phyloP scores from a whole-genome alignment of 2,888 invertebrate genomes.

The Stenoptilia bipunctidactyla region DNA sequence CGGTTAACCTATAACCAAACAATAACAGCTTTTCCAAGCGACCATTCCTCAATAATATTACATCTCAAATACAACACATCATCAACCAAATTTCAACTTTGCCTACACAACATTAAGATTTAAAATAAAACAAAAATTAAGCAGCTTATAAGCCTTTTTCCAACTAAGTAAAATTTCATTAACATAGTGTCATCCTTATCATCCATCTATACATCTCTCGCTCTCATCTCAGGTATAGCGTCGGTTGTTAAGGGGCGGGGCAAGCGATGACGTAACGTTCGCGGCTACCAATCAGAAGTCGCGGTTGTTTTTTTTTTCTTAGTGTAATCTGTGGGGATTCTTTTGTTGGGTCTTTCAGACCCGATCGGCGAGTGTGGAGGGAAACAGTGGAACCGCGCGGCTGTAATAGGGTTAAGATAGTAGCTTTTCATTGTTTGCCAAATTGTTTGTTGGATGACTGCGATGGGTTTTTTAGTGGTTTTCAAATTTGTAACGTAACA shows the following conservation, averaged over 20 bases:
- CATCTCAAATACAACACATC: constrained; percentile 18
- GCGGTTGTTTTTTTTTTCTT: constrained; percentile 43
- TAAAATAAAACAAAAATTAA: constrained; percentile 11
- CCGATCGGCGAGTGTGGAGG: not conserved
- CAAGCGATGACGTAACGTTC: constrained; percentile 49
- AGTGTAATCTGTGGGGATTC: constrained; percentile 42
- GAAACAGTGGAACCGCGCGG: not conserved
- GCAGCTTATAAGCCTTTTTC: constrained; percentile 18
- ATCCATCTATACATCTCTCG: constrained; percentile 34
- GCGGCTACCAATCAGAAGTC: constrained; percentile 39
- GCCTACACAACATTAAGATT: constrained; percentile 4
- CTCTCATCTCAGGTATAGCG: constrained; percentile 64
- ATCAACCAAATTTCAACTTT: accelerated
- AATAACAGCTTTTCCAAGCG: constrained; percentile 68
- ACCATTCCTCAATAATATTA: constrained; percentile 29
- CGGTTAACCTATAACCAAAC: constrained; percentile 69
- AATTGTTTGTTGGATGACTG: too few species aligned
- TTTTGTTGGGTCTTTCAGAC: constrained; percentile 30
- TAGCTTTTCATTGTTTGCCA: not conserved
- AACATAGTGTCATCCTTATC: constrained; percentile 47
- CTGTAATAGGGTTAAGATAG: not conserved
- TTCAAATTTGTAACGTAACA: too few species aligned
- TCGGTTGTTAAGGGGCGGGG: constrained; percentile 67
- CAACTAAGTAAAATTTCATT: constrained; percentile 20
- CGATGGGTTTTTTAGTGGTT: too few species aligned